These are phyloP conservation scores for Tyria jacobaeae DNA, from an alignment of 2,888 invertebrate species.

Conservation along the genomic window DNA sequence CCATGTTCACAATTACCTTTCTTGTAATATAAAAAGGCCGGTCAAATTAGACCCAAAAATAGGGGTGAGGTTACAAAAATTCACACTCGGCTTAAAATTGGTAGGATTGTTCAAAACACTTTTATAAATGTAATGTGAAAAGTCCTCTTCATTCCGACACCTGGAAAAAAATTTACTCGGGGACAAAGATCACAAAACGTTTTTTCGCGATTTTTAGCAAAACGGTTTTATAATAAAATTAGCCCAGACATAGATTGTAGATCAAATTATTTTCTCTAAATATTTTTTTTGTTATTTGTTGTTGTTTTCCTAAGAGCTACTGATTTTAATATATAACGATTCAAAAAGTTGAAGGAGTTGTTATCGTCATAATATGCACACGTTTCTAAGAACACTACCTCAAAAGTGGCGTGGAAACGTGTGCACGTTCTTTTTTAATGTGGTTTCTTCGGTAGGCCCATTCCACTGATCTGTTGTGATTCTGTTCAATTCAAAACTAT, in stretches of 20 bases:
- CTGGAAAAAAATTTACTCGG: conserved; percentile 25
- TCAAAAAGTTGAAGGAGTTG: conserved; percentile 25
- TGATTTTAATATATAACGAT: conserved; percentile 30
- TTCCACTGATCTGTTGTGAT: neutral
- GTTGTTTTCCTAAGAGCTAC: conserved; percentile 29
- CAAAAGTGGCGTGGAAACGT: conserved; percentile 7
- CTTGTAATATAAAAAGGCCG: too few relatives aligned
- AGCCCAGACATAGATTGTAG: conserved; percentile 29
- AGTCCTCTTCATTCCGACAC: conserved; percentile 33
- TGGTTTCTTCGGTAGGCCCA: conserved; percentile 9
- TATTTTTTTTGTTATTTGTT: conserved; percentile 23
- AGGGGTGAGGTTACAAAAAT: too few relatives aligned
- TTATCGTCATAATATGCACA: neutral
- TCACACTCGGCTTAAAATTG: too few relatives aligned
- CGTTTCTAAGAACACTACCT: conserved; percentile 7
- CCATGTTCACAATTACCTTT: too few relatives aligned
- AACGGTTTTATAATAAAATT: conserved; percentile 33
- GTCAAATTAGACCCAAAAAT: too few relatives aligned
- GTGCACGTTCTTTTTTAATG: conserved; percentile 10
- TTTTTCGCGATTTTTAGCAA: conserved; percentile 33
- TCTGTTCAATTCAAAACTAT: too few relatives aligned
- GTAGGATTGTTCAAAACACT: too few relatives aligned
- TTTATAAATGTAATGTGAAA: conserved; percentile 28
- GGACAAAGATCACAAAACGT: conserved; percentile 29
- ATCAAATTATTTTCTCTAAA: conserved; percentile 33